Base-by-base conservation (phyloP, 2,888 invertebrate species). In the Orchesellides sinensis region DNA sequence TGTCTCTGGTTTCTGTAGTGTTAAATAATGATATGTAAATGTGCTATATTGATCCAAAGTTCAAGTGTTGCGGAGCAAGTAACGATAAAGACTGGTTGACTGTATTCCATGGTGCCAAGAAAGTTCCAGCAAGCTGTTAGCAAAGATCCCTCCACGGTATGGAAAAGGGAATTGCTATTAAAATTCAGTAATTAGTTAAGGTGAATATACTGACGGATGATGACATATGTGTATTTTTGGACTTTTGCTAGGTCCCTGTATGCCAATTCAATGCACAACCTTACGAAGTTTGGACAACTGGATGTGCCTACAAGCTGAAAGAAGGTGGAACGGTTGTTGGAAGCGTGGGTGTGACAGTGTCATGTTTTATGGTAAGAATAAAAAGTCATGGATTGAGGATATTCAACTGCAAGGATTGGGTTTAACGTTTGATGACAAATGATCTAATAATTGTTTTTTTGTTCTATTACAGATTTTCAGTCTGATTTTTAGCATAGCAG, bases 41-140 rank as follows among this genome's bases (percentile, higher is more conserved):
- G 19, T 63, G 40, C 90, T 91, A 32, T 92, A n/a, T n/a, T n/a
- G n/a, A n/a, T n/a, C n/a, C n/a, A n/a, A n/a, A 95, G 91, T 91
- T 96, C 65, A 93, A 95, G 89, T 97, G 97, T 90, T 97, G 97
- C 89, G 96, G 96, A 14, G 95, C 96, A 19, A 92, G 92, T 78
- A 93, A 93, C 85, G 94, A 93, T 90, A 92, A 92, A 85, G 95
- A 96, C 90, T 96, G 96, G 96, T 91, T 92, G 87, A 63, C 69
- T 4, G 78, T 81, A 19, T 81, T 75, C 23, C 78, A 77, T 66
- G 80, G 81, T 59, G 61, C 49, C n/a, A 84, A 79, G 35, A 84
- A 86, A 73, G 86, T 89, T n/a, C 89, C 89, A 17, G 83, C 77
- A 45, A 88, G 88, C 32, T 89, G 89, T 70, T 89, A n/a, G 89